phyloP scores from a whole-genome alignment of 2,888 invertebrate genomes.

The Aspidiotus destructor region DNA sequence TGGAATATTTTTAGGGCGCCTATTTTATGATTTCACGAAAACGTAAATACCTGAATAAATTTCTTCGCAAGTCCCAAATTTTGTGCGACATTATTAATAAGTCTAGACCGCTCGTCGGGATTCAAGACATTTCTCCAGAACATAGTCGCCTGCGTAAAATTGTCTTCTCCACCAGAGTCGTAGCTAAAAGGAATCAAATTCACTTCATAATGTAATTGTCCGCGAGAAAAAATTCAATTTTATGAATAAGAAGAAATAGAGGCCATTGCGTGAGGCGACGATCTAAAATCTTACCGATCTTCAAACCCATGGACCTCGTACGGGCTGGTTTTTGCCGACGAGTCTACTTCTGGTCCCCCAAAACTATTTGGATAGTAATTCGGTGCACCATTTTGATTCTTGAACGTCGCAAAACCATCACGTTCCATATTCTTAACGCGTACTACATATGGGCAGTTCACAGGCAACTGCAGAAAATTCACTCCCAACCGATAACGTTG shows the following conservation, averaged over 20 bases:
- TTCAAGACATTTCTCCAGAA: slow-evolving; percentile 76
- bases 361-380: slow-evolving; percentile 98
- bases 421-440: slow-evolving; percentile 65
- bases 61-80: slow-evolving; percentile 66
- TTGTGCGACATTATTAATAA: slow-evolving; percentile 69
- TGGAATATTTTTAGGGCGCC: too few species aligned
- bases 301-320: slow-evolving; percentile 51
- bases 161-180: slow-evolving; percentile 77
- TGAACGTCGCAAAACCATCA: slow-evolving; percentile 70
- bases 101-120: slow-evolving; percentile 58
- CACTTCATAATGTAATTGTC: too few species aligned
- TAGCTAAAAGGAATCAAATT: slow-evolving; percentile 45
- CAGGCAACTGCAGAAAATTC: slow-evolving; percentile 85
- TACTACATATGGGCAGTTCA: slow-evolving; percentile 78
- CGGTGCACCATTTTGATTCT: slow-evolving; percentile 78
- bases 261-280: too few species aligned
- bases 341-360: slow-evolving; percentile 67
- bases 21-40: too few species aligned
- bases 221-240: too few species aligned
- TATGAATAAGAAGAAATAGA: too few species aligned
- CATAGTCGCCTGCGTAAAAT: slow-evolving; percentile 70
- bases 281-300: slow-evolving; percentile 43
- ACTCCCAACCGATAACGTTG: slow-evolving; percentile 84
- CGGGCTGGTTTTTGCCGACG: slow-evolving; percentile 53
- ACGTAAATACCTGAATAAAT: slow-evolving; percentile 59